Conservation (phyloP, 2,113 vertebrate species). For the Macrotus californicus region DNA sequence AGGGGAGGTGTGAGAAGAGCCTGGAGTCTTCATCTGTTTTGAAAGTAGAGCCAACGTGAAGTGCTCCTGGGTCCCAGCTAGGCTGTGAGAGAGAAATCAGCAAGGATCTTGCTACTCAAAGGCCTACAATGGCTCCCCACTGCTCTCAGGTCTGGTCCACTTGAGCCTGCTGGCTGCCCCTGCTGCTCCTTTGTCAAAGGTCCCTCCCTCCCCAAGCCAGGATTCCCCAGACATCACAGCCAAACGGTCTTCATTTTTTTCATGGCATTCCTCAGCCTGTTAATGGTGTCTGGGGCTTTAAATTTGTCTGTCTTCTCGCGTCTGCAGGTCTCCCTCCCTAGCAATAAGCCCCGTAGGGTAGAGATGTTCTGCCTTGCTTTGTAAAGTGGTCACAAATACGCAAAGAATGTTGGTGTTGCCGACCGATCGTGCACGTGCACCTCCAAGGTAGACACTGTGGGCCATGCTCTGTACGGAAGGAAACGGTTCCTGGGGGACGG, state of each 20-base stretch:
- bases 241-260: background rate
- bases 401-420: fast-evolving
- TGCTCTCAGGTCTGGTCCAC: background rate
- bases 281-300: background rate
- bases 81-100: background rate
- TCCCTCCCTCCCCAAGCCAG: background rate
- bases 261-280: background rate
- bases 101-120: background rate
- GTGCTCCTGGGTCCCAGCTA: background rate
- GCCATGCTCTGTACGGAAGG: background rate
- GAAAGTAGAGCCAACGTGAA: background rate
- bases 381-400: background rate
- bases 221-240: background rate
- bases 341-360: background rate
- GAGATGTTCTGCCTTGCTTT: background rate
- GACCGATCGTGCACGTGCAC: fast-evolving
- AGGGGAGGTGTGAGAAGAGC: background rate
- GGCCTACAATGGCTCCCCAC: background rate
- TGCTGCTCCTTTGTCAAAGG: fast-evolving
- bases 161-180: background rate
- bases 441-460: background rate
- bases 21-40: background rate
- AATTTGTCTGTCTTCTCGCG: background rate
- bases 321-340: background rate
- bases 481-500: fast-evolving